Conservation (phyloP, 2,888 invertebrate species). For the Epirrita christyi region DNA sequence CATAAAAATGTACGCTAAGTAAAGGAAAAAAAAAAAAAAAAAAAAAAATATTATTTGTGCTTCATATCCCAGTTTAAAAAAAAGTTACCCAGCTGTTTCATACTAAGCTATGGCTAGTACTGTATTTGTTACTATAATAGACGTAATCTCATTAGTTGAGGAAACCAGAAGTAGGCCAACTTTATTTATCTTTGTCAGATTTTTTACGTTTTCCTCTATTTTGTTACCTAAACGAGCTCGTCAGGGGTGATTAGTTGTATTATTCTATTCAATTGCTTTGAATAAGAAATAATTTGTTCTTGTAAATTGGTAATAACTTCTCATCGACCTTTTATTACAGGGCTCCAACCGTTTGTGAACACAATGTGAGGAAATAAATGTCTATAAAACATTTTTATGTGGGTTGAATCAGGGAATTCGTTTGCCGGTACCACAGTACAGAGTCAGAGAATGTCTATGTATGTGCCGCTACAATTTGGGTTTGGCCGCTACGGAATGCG, state of each 20-base stretch:
- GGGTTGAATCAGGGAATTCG: too few relatives aligned
- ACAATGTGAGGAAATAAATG: neutral
- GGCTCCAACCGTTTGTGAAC: neutral
- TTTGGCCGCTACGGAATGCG: neutral
- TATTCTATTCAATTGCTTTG: constrained; percentile 15
- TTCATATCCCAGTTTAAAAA: neutral
- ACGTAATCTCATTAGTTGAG: constrained; percentile 37
- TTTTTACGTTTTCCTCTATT: constrained; percentile 36
- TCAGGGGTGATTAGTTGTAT: constrained; percentile 14
- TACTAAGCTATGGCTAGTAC: constrained; percentile 4
- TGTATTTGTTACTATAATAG: constrained; percentile 24
- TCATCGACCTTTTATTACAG: constrained; percentile 9
- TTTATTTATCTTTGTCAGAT: constrained; percentile 39
- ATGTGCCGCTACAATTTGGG: too few relatives aligned
- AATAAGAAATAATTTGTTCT: constrained; percentile 12
- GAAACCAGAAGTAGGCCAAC: constrained; percentile 36
- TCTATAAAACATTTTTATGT: neutral
- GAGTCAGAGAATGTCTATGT: too few relatives aligned
- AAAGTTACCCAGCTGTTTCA: constrained; percentile 10
- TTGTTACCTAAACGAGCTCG: constrained; percentile 21
- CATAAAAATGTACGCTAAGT: too few relatives aligned
- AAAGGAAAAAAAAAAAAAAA: too few relatives aligned
- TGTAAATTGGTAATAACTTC: constrained; percentile 19
- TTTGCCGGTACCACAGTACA: too few relatives aligned
- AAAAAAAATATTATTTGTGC: neutral